Evolutionary conservation across 2,888 invertebrate species (phyloP).

Genomic region (Leptinotarsa juncta): DNA sequence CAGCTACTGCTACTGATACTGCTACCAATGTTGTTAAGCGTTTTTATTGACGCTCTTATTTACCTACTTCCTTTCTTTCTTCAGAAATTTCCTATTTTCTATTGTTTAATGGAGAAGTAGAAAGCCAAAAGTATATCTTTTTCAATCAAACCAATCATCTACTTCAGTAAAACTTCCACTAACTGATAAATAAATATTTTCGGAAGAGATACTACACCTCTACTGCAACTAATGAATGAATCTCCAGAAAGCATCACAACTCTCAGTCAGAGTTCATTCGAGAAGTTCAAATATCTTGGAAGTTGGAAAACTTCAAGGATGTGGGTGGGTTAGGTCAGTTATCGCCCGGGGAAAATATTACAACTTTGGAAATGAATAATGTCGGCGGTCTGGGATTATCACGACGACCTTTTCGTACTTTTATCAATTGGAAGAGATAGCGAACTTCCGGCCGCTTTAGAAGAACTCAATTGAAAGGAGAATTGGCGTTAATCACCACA

Average conservation of each 20-base stretch:
- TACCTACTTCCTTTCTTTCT: too few species aligned
- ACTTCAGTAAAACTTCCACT: too few species aligned
- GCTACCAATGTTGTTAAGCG: too few species aligned
- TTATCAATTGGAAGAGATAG: conserved; percentile 15
- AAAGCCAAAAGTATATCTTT: too few species aligned
- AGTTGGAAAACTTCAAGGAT: conserved; percentile 53
- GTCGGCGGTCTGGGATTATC: conserved; percentile 41
- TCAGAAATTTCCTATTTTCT: too few species aligned
- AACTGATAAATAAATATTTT: too few species aligned
- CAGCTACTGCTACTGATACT: too few species aligned
- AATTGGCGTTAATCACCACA: conserved; percentile 8
- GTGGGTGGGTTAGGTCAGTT: conserved; percentile 57
- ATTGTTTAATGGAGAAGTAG: too few species aligned
- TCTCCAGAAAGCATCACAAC: conserved; percentile 6
- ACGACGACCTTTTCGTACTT: conserved; percentile 33
- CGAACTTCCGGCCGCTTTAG: neutral
- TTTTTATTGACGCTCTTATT: too few species aligned
- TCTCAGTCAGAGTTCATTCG: conserved; percentile 44
- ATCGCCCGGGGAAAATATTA: conserved; percentile 44
- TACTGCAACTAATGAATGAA: conserved; percentile 22
- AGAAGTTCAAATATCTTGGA: conserved; percentile 49
- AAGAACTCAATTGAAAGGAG: neutral
- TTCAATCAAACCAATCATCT: too few species aligned
- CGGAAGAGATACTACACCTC: neutral
- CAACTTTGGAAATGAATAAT: conserved; percentile 48